Conservation (phyloP, 2,888 invertebrate genomes). For the Sipha maydis region DNA sequence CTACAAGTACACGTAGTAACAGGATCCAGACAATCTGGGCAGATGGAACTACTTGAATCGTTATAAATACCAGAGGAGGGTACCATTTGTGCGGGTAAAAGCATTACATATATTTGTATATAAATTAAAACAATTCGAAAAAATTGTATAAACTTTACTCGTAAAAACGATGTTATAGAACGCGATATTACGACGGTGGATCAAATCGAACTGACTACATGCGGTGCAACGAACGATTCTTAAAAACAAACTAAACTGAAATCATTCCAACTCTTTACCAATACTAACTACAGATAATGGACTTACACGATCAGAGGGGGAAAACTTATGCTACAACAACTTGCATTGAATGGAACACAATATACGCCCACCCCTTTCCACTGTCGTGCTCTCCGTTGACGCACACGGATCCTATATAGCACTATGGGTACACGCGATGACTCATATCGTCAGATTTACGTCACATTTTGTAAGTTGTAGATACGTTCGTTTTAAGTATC, state of each 20-base stretch:
- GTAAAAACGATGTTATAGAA: not conserved
- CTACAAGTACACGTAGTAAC: slow-evolving; percentile 1
- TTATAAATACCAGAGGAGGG: slow-evolving; percentile 11
- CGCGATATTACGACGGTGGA: not conserved
- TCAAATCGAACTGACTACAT: not conserved
- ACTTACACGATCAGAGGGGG: not conserved
- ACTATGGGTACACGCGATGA: not conserved
- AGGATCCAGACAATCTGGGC: slow-evolving; percentile 28
- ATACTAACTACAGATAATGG: not conserved
- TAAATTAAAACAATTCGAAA: not conserved
- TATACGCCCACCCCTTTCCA: not conserved
- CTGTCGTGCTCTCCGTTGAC: not conserved
- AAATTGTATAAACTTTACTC: not conserved
- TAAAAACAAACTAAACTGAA: not conserved
- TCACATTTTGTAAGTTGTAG: not conserved
- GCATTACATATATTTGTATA: not conserved
- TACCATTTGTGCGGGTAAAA: slow-evolving; percentile 7
- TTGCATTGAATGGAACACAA: not conserved
- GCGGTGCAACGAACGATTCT: not conserved
- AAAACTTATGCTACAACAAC: not conserved
- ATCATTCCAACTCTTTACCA: not conserved
- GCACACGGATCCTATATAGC: not conserved
- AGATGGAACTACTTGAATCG: not conserved
- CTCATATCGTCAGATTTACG: not conserved
- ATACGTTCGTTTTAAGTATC: slow-evolving; percentile 2